These are phyloP conservation scores for Salmo trutta DNA, from an alignment of 2,797 vertebrate genomes.

Conservation along the genomic window DNA sequence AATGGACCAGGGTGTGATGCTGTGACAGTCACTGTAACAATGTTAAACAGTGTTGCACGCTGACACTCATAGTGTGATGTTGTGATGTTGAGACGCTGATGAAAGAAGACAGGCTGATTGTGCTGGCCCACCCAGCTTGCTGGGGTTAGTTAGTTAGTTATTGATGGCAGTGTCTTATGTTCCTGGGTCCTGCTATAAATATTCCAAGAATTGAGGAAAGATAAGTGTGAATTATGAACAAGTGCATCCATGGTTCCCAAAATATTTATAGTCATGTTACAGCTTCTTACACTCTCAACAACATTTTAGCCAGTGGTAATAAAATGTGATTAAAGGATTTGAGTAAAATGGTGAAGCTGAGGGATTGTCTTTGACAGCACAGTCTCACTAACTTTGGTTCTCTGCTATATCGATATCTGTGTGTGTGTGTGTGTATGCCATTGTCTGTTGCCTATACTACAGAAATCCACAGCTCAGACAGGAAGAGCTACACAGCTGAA, in stretches of 20 bases:
- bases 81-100: slow-evolving; percentile 31
- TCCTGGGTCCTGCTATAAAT: slow-evolving; percentile 40
- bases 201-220: slow-evolving; percentile 21
- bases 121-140: slow-evolving; percentile 31
- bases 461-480: slow-evolving; percentile 20
- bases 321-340: slow-evolving; percentile 60
- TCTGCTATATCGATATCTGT: slow-evolving; percentile 59
- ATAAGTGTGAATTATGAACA: slow-evolving; percentile 11
- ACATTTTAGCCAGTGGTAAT: slow-evolving; percentile 30
- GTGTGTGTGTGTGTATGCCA: not conserved
- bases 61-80: slow-evolving; percentile 52
- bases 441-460: slow-evolving; percentile 34
- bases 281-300: not conserved
- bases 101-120: slow-evolving; percentile 39
- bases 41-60: slow-evolving; percentile 55
- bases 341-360: slow-evolving; percentile 47
- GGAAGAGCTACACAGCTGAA: slow-evolving; percentile 34
- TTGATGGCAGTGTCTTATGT: slow-evolving; percentile 35
- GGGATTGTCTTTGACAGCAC: slow-evolving; percentile 63
- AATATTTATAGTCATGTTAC: slow-evolving; percentile 38
- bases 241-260: not conserved
- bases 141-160: slow-evolving; percentile 34
- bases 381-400: slow-evolving; percentile 46
- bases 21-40: slow-evolving; percentile 55
- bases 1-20: slow-evolving; percentile 44